phyloP scores from a whole-genome alignment of 2,888 invertebrate species.

The Cantharis rufa region DNA sequence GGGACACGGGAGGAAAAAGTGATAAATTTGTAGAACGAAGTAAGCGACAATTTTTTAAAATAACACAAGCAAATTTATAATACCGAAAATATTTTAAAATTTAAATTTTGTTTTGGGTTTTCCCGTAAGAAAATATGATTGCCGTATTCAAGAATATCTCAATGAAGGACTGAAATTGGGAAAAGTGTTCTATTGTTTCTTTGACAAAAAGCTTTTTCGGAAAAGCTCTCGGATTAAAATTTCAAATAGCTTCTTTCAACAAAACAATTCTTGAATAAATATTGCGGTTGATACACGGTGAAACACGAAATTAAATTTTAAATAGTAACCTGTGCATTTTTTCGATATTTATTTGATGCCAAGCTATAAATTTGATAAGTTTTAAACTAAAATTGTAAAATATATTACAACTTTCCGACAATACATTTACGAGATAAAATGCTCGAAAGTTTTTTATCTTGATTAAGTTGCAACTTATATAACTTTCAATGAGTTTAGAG shows the following conservation, averaged over 20 bases:
- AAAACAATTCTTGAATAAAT: not conserved
- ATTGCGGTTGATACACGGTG: not conserved
- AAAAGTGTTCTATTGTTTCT: not conserved
- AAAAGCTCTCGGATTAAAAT: not conserved
- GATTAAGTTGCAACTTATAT: not conserved
- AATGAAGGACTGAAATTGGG: not conserved
- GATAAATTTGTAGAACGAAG: conserved; percentile 5
- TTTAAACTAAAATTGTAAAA: not conserved
- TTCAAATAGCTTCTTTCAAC: not conserved
- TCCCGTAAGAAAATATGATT: not conserved
- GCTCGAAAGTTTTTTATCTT: not conserved
- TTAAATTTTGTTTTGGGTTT: not conserved
- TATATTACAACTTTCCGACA: not conserved
- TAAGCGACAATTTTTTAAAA: not conserved
- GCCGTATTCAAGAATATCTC: not conserved
- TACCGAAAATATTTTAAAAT: not conserved
- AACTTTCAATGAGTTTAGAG: not conserved
- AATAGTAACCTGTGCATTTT: not conserved
- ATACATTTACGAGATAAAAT: not conserved
- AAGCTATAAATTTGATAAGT: not conserved
- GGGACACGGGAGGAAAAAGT: conserved; percentile 3
- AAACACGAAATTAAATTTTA: not conserved
- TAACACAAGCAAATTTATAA: not conserved
- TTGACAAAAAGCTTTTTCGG: not conserved
- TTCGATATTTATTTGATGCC: not conserved